Conservation (phyloP, 1,140 invertebrate genomes). For the Hirudo medicinalis region DNA sequence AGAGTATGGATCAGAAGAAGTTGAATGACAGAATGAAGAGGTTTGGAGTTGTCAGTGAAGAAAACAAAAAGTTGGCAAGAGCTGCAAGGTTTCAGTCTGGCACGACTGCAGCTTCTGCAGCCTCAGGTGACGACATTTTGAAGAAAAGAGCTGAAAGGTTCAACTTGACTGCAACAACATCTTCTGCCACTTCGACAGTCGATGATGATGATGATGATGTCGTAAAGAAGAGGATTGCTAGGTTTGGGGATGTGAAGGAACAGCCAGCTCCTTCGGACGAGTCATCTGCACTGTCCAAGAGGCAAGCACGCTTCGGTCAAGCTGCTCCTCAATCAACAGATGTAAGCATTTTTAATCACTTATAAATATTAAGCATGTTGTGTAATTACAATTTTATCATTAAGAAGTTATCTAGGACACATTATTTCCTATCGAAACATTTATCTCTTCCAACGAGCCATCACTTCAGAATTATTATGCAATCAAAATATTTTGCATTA, state of each 20-base stretch:
- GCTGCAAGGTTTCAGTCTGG: conserved; percentile 8
- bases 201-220: conserved; percentile 4
- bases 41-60: neutral
- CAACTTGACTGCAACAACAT: neutral
- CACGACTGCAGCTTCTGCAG: no score
- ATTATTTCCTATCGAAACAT: no score
- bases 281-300: no score
- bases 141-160: conserved; percentile 11
- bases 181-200: conserved; percentile 6
- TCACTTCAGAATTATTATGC: no score
- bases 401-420: no score
- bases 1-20: neutral
- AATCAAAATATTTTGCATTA: no score
- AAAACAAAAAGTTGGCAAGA: neutral
- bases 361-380: no score
- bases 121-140: neutral
- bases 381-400: no score
- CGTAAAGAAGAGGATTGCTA: neutral
- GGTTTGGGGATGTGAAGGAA: conserved; percentile 5
- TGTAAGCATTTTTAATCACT: no score
- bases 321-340: no score
- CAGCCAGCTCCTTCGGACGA: neutral
- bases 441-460: no score
- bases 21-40: neutral
- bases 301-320: no score